Evolutionary conservation across 1,140 invertebrate genomes (phyloP), one percentile per base, ranked within the genome.

Genomic region (Wasmannia auropunctata): DNA sequence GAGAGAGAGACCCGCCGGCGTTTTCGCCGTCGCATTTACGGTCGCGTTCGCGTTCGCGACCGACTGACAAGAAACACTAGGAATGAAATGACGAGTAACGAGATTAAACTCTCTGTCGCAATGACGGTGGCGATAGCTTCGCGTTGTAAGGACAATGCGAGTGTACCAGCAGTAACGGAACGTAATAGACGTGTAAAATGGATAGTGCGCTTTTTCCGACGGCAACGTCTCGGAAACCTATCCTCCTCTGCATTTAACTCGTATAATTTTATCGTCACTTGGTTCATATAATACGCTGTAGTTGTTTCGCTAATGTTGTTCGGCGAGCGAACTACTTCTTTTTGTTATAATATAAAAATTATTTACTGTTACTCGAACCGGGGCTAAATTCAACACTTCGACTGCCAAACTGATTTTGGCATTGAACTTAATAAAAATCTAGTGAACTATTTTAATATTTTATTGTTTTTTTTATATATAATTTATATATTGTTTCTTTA

Each of bases 11-110:
- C 25, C 16, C 22, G 22, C n/a, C 19, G 31, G 60, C 16, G 37
- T 58, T 70, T 69, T 19, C 25, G 11, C 34, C 72, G 10, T 31
- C 34, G 31, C 22, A 22, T 83, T 72, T 81, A 81, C 28, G 60
- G 5, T 34, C n/a, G n/a, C n/a, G 43, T 46, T 58, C 40, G 79
- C 40, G 5, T 69, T 11, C 63, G 34, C 19, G 31, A n/a, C 6
- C 77, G 63, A 54, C 51, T 28, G 25, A 83, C 79, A 54, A 70
- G 28, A 60, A 81, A 81, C 37, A 58, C 28, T 60, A 25, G 37
- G 37, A 54, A 74, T 65, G 79, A 74, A 83, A 72, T 58, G 79
- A 81, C 65, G 51, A 72, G 67, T 60, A 83, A 83, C 67, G 67
- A 74, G 67, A 74, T 83, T 72, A 83, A 56, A 43, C 8, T 83